Base-by-base conservation (phyloP, 2,888 invertebrate genomes). In the Achlya flavicornis region DNA sequence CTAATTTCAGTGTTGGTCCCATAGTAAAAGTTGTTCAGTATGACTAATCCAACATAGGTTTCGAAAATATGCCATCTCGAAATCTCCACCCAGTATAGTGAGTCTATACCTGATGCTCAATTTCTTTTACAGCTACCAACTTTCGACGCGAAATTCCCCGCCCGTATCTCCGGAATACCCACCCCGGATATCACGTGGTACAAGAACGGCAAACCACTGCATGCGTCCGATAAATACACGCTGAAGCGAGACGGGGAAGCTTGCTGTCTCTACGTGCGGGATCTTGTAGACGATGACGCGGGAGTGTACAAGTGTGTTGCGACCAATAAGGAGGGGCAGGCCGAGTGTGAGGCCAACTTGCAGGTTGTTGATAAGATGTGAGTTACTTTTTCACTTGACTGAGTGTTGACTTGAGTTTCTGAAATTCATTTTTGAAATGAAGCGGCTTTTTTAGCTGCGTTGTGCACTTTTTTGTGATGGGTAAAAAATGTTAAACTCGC, bases 171-270 rank as follows among this genome's bases (percentile, higher is more conserved):
- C 62, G 98, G 98, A 10, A 95, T 97, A 4, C 98, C 98, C 0
- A 94, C 95, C 58, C 98, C 99, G 0, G 97, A 97, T 11, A 95
- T 99, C 26, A 93, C 95, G 0, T 99, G 99, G 99, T 97, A 95
- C 90, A 97, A 96, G 89, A 96, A 98, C 87, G 97, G 97, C 8
- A 94, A 95, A 64, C 96, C 96, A 0, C 94, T 99, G 19, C 87
- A 90, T 0, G 95, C 96, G 69, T 91, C 95, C 3, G 95, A 96
- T 62, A 98, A 97, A 84, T 97, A 97, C 85, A 95, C 95, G 69
- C 94, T 98, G 59, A 94, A 94, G 80, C 80, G 96, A 0, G 98
- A 98, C 79, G 97, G 97, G 0, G 98, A 98, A 81, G 95, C 96
- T 14, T 96, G 96, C 80, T 96, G 96, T 65, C 91, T 98, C 62